A percentile compares a stretch with the other conserved stretches of the same genome.
phyloP scores from a whole-genome alignment of 1,140 invertebrate genomes.

The Drosophila seguyi region DNA sequence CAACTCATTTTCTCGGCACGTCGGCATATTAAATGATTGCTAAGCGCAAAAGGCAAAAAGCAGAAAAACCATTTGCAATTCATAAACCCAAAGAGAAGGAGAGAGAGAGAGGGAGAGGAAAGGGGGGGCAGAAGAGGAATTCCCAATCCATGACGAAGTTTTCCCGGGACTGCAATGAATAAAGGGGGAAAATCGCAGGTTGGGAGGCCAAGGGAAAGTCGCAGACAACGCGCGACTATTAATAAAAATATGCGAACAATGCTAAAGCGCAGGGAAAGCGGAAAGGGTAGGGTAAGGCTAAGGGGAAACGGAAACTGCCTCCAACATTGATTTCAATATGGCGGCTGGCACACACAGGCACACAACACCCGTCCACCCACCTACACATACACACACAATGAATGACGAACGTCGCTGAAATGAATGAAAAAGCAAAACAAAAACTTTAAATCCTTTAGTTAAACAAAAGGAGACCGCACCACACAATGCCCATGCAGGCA shows the following conservation, averaged over 20 bases:
- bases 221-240: conserved; percentile 76
- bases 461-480: conserved; percentile 65
- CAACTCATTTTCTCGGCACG: conserved; percentile 70
- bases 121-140: conserved; percentile 13
- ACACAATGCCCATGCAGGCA: conserved; percentile 42
- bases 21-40: conserved; percentile 75
- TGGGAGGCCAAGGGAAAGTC: conserved; percentile 54
- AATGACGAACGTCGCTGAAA: conserved; percentile 66
- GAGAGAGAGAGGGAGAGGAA: neutral
- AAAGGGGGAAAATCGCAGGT: conserved; percentile 3
- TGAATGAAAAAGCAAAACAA: conserved; percentile 73
- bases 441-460: conserved; percentile 78
- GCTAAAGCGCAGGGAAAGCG: conserved; percentile 43
- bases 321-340: conserved; percentile 73
- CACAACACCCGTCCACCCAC: conserved; percentile 9
- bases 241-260: conserved; percentile 78
- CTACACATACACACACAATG: conserved; percentile 38
- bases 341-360: conserved; percentile 34
- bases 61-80: conserved; percentile 70
- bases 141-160: conserved; percentile 65
- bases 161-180: conserved; percentile 52
- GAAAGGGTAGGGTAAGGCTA: conserved; percentile 6
- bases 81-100: conserved; percentile 41
- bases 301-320: conserved; percentile 27
- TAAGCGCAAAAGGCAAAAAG: conserved; percentile 71